Base-by-base conservation (phyloP, 2,113 vertebrate species). In the Melanotaenia duboulayi region DNA sequence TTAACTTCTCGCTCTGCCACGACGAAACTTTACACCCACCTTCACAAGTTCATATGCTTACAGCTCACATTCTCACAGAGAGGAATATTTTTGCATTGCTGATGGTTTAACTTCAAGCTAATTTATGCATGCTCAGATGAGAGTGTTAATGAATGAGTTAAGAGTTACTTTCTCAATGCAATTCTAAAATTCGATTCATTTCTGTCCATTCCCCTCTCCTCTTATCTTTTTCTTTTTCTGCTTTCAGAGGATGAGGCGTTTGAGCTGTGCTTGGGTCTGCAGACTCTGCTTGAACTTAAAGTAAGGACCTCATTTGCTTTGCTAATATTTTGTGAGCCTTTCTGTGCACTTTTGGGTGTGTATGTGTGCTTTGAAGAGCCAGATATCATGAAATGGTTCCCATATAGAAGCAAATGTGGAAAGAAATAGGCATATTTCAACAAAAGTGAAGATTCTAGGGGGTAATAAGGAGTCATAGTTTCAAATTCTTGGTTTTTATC, bases 251-350 rank as follows among this genome's bases (percentile, higher is more conserved):
- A 94, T 14, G 94, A 96, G 49, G 89, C 78, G 40, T 91, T 93
- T 59, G 96, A 98, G 58, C 91, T 98, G 75, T 94, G 94, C 80
- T 93, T 98, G 55, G 97, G 97, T 62, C 94, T 98, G 40, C 95
- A 97, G 80, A 98, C 96, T 51, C 93, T 98, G 82, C 78, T 95
- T 60, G 94, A 96, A 86, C 95, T 98, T 58, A 95, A 96, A 94
- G 96, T 98, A 95, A 96, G 94, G 12, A 35, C 46, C 61, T 79
- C 19, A 68, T 71, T 79, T 58, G 35, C 49, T 65, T 75, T 76
- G 46, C 46, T 71, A 39, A 77, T 82, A 57, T 57, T 64, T 61
- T 11, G 10, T 39, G n/a, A 55, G 32, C 42, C 37, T 74, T 51
- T 28, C 54, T 16, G 3, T 48, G 13, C 32, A 11, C 23, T 1